A percentile compares a stretch with the other conserved stretches of the same genome.
Conservation (phyloP, 2,888 invertebrate species). For the Fissipunctia ypsillon region DNA sequence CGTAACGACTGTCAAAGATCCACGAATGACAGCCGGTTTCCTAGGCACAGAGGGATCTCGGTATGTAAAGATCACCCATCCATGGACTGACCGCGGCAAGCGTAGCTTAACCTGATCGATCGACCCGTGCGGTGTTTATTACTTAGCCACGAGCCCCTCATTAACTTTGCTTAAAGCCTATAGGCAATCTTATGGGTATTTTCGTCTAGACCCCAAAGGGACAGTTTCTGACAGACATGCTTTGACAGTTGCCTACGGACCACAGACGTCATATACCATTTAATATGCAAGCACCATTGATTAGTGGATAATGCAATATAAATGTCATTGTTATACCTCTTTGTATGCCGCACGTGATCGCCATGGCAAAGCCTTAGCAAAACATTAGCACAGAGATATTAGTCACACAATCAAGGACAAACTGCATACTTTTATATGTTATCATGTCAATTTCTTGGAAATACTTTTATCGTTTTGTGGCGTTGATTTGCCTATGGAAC, state of each 20-base stretch:
- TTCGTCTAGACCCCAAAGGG: background rate
- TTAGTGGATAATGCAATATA: conserved; percentile 72
- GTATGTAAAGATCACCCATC: background rate
- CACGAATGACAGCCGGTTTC: too few relatives aligned
- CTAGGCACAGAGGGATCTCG: too few relatives aligned
- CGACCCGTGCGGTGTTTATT: background rate
- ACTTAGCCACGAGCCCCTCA: background rate
- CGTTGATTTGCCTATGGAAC: conserved; percentile 17
- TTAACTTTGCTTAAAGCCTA: background rate
- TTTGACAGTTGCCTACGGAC: conserved; percentile 3
- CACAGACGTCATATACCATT: conserved; percentile 50
- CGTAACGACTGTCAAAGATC: too few relatives aligned
- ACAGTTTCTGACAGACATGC: background rate
- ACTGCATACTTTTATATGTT: conserved; percentile 47
- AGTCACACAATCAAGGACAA: conserved; percentile 65
- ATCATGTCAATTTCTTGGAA: conserved; percentile 58
- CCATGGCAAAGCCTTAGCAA: conserved; percentile 50
- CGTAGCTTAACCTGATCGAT: background rate
- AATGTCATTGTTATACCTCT: conserved; percentile 75
- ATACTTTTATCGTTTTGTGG: background rate
- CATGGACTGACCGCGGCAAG: background rate
- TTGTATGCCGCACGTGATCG: conserved; percentile 70
- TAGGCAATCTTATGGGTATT: background rate
- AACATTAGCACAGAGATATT: conserved; percentile 45
- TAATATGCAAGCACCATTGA: conserved; percentile 64